These are phyloP conservation scores for Cyaniris semiargus DNA, from an alignment of 2,888 invertebrate genomes.

Conservation along the genomic window DNA sequence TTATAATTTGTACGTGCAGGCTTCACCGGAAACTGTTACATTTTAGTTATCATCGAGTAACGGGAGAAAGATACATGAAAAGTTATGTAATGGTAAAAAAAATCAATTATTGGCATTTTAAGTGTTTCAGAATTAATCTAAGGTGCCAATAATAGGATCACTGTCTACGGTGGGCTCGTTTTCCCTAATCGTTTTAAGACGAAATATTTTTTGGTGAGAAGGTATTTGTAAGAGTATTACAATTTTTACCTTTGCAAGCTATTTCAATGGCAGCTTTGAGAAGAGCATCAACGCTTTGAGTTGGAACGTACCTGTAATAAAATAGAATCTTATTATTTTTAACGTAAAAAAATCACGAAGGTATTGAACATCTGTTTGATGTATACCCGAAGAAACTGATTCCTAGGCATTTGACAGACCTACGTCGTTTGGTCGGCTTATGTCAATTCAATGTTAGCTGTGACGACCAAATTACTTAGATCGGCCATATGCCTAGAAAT, in stretches of 20 bases:
- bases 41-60: not conserved
- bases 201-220: too few relatives aligned
- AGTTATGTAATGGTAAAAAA: not conserved
- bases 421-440: too few relatives aligned
- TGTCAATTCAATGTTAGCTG: too few relatives aligned
- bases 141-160: too few relatives aligned
- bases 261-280: not conserved
- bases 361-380: too few relatives aligned
- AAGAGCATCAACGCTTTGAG: not conserved
- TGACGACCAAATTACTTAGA: too few relatives aligned
- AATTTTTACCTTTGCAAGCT: not conserved
- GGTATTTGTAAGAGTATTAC: not conserved
- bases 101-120: not conserved
- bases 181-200: too few relatives aligned
- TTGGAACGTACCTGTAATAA: not conserved
- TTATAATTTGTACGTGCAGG: not conserved
- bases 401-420: too few relatives aligned
- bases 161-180: too few relatives aligned
- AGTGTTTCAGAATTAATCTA: not conserved
- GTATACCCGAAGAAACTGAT: too few relatives aligned
- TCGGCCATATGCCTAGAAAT: too few relatives aligned
- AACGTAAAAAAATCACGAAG: too few relatives aligned
- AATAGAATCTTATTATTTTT: not conserved
- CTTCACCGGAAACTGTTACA: not conserved
- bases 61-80: not conserved